Evolutionary conservation across 2,888 invertebrate species (phyloP), one percentile per base, ranked within the genome.

Genomic region (Ophion costatus): DNA sequence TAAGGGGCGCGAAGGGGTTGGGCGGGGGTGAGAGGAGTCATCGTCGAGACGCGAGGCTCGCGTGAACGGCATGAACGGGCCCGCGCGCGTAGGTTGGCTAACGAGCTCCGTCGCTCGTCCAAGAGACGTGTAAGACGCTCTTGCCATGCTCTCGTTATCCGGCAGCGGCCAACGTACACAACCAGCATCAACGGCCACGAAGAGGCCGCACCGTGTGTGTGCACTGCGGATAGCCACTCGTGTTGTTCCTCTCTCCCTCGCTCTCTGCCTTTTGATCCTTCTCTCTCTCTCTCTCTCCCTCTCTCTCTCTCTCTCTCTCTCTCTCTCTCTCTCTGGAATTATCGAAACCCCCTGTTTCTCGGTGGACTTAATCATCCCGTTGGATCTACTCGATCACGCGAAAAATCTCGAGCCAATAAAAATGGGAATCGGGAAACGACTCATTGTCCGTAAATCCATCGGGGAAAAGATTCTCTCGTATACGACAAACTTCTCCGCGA

Each of bases 141-240:
- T 86, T 77, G 87, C 88, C 88, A 87, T 91, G 91, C 91, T 91
- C 92, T 92, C 91, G 92, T 92, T 92, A 92, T 91, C 91, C 92
- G 87, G 80, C 86, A 79, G 83, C 70, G 73, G 81, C 74, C 69
- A 80, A 80, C 74, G 59, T 80, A 80, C 73, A 79, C 80, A 51
- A 51, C 45, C 69, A 83, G 77, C 82, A 81, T 78, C 83, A 80
- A 70, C 78, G 69, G 78, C 82, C 82, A 74, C 73, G 77, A 80
- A 83, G 83, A 80, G 81, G 67, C 83, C 78, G 78, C 83, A 71
- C 56, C 79, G 79, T 73, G 64, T 79, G 80, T 66, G 64, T 63
- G 78, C 76, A 59, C 75, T 9, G 20, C 20, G 20, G 77, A 85
- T 70, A 84, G 79, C 70, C 77, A 73, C 45, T 76, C 45, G 7